Percentiles rank a stretch among this genome's conserved stretches.
Evolutionary conservation across 2,888 invertebrate genomes (phyloP).

Genomic region (Cylindroiulus punctatus): DNA sequence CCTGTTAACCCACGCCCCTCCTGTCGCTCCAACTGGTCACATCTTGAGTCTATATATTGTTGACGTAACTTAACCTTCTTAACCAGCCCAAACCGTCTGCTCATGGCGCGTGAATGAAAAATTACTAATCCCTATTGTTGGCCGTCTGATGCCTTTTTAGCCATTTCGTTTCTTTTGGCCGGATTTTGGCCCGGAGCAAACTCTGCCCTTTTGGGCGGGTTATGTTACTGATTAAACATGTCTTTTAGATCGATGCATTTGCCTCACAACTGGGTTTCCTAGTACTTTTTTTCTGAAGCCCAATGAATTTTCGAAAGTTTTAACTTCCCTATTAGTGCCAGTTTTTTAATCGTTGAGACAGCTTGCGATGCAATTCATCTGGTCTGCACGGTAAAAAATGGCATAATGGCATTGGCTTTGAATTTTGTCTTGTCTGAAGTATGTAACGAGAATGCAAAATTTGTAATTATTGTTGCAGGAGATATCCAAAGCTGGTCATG

Average conservation of each 20-base stretch:
- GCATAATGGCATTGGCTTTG: not conserved
- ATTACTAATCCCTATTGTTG: not conserved
- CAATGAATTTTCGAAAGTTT: not conserved
- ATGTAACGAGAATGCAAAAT: not conserved
- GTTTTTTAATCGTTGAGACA: not conserved
- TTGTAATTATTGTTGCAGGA: not conserved
- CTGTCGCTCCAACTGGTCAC: conserved; percentile 40
- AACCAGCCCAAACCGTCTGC: not conserved
- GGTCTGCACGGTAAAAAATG: not conserved
- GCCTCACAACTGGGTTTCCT: not conserved
- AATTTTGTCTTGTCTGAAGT: not conserved
- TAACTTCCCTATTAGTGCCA: not conserved
- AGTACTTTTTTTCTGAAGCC: not conserved
- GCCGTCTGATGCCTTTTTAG: not conserved
- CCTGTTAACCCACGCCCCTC: not conserved
- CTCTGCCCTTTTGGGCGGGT: not conserved
- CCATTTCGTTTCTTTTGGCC: not conserved
- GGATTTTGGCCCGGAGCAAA: not conserved
- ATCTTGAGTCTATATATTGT: conserved; percentile 36
- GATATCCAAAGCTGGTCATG: too few relatives aligned
- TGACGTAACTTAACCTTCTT: conserved; percentile 33
- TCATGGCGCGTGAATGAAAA: not conserved
- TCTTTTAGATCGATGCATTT: not conserved
- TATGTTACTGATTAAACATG: not conserved
- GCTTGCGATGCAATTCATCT: not conserved